phyloP scores from a whole-genome alignment of 1,140 invertebrate genomes.

The Lordiphosa clarofinis region DNA sequence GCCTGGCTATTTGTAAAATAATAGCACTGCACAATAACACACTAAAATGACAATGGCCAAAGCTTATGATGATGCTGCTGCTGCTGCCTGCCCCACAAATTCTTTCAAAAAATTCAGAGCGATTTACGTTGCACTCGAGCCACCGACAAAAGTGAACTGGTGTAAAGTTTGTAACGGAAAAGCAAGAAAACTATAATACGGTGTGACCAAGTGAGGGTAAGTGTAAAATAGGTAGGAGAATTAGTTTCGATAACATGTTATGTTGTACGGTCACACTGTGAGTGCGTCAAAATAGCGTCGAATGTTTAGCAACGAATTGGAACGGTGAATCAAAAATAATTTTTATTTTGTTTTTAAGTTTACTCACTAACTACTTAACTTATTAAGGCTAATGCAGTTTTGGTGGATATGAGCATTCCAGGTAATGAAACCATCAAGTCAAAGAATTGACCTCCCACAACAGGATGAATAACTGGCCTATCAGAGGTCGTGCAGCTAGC shows the following conservation, averaged over 20 bases:
- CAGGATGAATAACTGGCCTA: too few species aligned
- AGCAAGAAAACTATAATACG: constrained; percentile 31
- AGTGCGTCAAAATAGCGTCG: neutral
- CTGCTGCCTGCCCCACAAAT: constrained; percentile 27
- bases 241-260: too few species aligned
- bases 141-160: constrained; percentile 50
- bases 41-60: constrained; percentile 27
- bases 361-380: too few species aligned
- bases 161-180: constrained; percentile 34
- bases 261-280: neutral
- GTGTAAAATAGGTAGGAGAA: constrained; percentile 8
- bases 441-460: too few species aligned
- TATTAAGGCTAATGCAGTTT: too few species aligned
- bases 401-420: too few species aligned
- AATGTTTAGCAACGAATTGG: too few species aligned
- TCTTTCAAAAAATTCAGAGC: constrained; percentile 21
- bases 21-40: constrained; percentile 36
- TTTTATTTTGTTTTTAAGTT: too few species aligned
- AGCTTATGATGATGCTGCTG: constrained; percentile 39
- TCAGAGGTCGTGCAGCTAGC: too few species aligned
- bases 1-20: constrained; percentile 34
- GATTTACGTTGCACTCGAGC: constrained; percentile 54
- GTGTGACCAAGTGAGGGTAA: constrained; percentile 2
- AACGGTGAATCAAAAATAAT: too few species aligned
- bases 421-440: too few species aligned